Conservation (phyloP, 2,888 invertebrate species). For the Cosmopolites sordidus region DNA sequence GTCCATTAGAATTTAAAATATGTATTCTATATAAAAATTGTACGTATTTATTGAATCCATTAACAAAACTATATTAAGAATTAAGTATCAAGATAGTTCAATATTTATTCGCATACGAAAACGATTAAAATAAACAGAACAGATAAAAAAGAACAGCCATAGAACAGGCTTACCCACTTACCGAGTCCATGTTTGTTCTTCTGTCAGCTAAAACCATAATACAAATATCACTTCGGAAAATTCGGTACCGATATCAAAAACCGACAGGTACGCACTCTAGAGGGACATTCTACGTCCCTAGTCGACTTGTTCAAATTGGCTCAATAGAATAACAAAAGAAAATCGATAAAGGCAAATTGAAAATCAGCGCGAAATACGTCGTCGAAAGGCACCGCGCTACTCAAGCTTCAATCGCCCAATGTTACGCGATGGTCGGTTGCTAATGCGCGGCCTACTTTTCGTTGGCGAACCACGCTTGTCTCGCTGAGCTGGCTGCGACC, state of each 20-base stretch:
- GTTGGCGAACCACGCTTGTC: conserved; percentile 21
- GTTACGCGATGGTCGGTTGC: conserved; percentile 33
- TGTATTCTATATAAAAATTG: too few species aligned
- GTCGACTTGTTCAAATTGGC: neutral
- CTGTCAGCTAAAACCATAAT: conserved; percentile 23
- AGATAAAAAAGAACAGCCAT: neutral
- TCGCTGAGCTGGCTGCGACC: conserved; percentile 18
- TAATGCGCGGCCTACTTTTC: conserved; percentile 43
- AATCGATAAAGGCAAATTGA: conserved; percentile 1
- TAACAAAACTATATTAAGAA: too few species aligned
- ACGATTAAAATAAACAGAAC: too few species aligned
- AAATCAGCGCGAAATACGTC: conserved; percentile 10
- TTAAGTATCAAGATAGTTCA: too few species aligned
- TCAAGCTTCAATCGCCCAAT: conserved; percentile 40
- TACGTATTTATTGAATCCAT: too few species aligned
- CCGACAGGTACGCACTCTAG: neutral
- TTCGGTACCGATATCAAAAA: neutral
- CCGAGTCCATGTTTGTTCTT: conserved; percentile 22
- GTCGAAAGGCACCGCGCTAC: conserved; percentile 36
- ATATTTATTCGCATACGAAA: too few species aligned
- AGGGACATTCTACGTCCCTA: neutral
- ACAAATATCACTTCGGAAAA: neutral
- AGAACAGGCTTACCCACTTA: conserved; percentile 14
- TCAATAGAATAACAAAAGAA: neutral
- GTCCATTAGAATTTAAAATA: too few species aligned